Conservation (phyloP, 2,888 invertebrate genomes). For the Epinotia bilunana region DNA sequence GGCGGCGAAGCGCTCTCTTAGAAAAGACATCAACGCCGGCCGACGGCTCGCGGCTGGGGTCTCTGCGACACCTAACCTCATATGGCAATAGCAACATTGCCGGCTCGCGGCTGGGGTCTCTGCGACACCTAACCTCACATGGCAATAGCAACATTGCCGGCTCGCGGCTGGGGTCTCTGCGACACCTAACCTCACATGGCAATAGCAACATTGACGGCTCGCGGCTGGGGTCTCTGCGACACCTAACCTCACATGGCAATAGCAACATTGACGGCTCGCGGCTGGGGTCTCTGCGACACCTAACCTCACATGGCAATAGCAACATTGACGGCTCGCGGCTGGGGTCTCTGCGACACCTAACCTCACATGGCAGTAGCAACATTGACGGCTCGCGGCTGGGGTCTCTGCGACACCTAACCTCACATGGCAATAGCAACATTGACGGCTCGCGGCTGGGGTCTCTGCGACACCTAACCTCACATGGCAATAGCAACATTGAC, state of each 20-base stretch:
- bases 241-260: not conserved
- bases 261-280: constrained; percentile 47
- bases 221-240: not conserved
- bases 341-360: not conserved
- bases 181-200: not conserved
- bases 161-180: not conserved
- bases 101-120: no score
- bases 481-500: constrained; percentile 46
- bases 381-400: constrained; percentile 47
- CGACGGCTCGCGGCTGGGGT: constrained; percentile 49
- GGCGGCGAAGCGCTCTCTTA: constrained; percentile 48
- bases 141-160: no score
- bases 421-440: no score
- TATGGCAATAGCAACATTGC: no score
- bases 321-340: constrained; percentile 47
- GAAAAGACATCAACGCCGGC: constrained; percentile 77
- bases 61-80: not conserved
- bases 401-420: not conserved
- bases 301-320: not conserved
- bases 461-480: not conserved
- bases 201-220: no score
- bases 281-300: not conserved
- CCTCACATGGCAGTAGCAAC: not conserved
- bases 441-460: constrained; percentile 46
- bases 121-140: no score